Conservation (phyloP, 2,797 vertebrate species). For the Takifugu ocellatus region DNA sequence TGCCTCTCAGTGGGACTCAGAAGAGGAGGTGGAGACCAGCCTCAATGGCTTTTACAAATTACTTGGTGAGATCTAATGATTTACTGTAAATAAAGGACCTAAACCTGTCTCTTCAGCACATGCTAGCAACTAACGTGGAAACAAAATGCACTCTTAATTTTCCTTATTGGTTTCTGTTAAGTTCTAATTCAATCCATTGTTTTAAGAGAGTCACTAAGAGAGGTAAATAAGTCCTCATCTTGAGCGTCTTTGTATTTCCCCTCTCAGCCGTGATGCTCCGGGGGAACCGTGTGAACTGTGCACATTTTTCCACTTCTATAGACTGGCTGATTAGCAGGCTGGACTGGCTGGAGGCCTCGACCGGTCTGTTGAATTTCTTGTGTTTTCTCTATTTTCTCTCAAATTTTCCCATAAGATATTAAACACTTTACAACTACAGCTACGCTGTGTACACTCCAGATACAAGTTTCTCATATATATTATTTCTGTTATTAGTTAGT, state of each 20-base stretch:
- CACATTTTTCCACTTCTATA: constrained; percentile 88
- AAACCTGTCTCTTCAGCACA: background rate
- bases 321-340: constrained; percentile 92
- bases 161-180: background rate
- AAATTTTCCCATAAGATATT: background rate
- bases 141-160: background rate
- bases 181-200: background rate
- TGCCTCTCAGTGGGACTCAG: constrained; percentile 80
- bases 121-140: background rate
- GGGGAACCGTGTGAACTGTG: constrained; percentile 90
- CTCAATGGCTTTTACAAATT: constrained; percentile 87
- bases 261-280: constrained; percentile 84
- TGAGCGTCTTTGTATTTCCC: background rate
- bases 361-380: constrained; percentile 74
- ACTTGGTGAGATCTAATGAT: constrained; percentile 78
- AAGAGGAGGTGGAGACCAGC: constrained; percentile 84
- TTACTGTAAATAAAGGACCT: background rate
- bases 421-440: background rate
- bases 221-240: background rate
- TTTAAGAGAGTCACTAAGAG: background rate
- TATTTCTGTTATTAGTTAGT: too few relatives aligned
- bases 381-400: background rate
- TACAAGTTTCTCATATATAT: background rate
- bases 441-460: too few relatives aligned
- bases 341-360: constrained; percentile 87